Conservation (phyloP, 2,888 invertebrate species). For the Gymnoscelis rufifasciata region DNA sequence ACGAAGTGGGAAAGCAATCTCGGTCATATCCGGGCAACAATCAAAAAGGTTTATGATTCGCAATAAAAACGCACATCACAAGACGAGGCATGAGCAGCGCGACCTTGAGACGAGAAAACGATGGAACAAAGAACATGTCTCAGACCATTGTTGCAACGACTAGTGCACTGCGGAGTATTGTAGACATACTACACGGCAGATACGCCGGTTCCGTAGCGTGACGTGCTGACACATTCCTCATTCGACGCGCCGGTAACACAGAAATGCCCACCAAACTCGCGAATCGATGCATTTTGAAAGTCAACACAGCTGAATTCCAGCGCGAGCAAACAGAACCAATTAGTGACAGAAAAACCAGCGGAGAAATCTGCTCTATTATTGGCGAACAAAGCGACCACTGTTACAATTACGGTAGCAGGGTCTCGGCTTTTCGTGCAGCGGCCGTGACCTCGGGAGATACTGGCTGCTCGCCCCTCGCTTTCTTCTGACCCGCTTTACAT, state of each 20-base stretch:
- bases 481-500: conserved; percentile 78
- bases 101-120: conserved; percentile 61
- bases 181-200: conserved; percentile 39
- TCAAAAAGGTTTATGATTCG: conserved; percentile 23
- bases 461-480: conserved; percentile 68
- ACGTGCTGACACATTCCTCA: conserved; percentile 66
- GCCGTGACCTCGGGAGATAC: conserved; percentile 75
- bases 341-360: conserved; percentile 49
- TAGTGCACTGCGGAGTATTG: too few species aligned
- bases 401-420: conserved; percentile 51
- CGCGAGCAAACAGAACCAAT: conserved; percentile 43
- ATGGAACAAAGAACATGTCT: conserved; percentile 55
- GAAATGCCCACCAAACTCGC: conserved; percentile 18
- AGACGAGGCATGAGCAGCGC: conserved; percentile 34
- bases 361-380: conserved; percentile 64
- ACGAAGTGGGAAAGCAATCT: conserved; percentile 18
- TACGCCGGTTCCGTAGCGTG: conserved; percentile 38
- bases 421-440: conserved; percentile 55
- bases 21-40: conserved; percentile 30
- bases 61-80: conserved; percentile 34
- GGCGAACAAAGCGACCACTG: conserved; percentile 48
- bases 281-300: conserved; percentile 38
- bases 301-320: conserved; percentile 37
- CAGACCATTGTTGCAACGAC: conserved; percentile 38
- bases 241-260: conserved; percentile 46